Evolutionary conservation across 1,140 invertebrate species (phyloP), one percentile per base, ranked within the genome.

Genomic region (Nylanderia fulva): DNA sequence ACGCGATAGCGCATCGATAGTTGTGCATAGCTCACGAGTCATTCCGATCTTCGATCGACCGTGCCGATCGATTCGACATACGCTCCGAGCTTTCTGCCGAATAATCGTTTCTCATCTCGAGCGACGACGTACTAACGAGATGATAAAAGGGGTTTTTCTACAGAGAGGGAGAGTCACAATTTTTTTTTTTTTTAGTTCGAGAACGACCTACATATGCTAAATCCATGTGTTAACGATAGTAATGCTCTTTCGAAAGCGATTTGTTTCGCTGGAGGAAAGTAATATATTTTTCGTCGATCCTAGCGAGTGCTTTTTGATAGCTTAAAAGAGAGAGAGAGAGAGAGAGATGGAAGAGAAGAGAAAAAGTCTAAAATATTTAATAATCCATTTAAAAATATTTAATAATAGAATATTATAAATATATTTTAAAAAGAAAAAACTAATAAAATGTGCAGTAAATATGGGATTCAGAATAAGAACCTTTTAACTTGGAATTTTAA

Each of bases 101-200:
- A 87, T 87, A 86, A 87, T 86, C 86, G 77, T 29, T 77, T 86
- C 77, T 75, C 85, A 83, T 84, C 85, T 86, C 36, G 68, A 36
- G 54, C 61, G 77, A 87, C 27, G 77, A 84, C 77, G 21, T 68
- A 79, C 66, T 86, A 87, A 87, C 86, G 61, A 87, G 86, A 63
- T 39, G 69, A 87, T 82, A 83, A 87, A 87, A 21, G 83, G 21
- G 39, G n/a, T 66, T 48, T 48, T 74, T 74, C 54, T 39, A 58
- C 42, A 21, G 21, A 75, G 54, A 24, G 15, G 45, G 27, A 24
- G 33, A 68, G 11, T 68, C 9, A 7, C 33, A 29, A 33, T 29
- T 68, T 52, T 54, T 45, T 8, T 48, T n/a, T n/a, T n/a, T 48
- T 48, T 48, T 45, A 13, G 15, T 18, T 48, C 54, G 36, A 54